phyloP scores from a whole-genome alignment of 2,888 invertebrate genomes.

The Thereva nobilitata region DNA sequence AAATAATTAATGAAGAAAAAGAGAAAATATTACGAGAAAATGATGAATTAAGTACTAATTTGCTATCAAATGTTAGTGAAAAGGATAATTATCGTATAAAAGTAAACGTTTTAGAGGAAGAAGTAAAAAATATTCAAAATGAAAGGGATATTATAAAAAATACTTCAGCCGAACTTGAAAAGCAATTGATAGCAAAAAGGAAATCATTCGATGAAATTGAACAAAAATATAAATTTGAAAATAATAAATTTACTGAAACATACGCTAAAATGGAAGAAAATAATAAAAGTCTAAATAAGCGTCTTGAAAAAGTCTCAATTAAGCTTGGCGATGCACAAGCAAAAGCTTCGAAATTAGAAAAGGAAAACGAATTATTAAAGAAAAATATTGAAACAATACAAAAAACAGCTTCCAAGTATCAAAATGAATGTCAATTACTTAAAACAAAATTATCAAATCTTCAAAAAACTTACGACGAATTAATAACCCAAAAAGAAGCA shows the following conservation, averaged over 20 bases:
- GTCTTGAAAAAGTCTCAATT: slow-evolving; percentile 48
- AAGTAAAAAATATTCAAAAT: not conserved
- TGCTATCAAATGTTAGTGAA: not conserved
- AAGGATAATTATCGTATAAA: not conserved
- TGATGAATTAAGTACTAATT: not conserved
- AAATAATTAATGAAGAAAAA: not conserved
- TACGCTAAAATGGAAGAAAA: slow-evolving; percentile 21
- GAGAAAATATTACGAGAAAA: not conserved
- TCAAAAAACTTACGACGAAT: slow-evolving; percentile 2
- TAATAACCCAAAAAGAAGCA: not conserved
- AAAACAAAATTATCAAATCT: not conserved
- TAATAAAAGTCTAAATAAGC: slow-evolving; percentile 42
- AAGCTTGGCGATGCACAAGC: slow-evolving; percentile 48
- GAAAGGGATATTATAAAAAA: slow-evolving; percentile 22
- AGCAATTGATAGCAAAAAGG: not conserved
- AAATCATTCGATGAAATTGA: no score
- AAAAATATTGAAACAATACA: slow-evolving; percentile 45
- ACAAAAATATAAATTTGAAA: not conserved
- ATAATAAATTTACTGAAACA: slow-evolving; percentile 19
- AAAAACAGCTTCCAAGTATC: slow-evolving; percentile 37
- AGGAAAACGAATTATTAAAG: slow-evolving; percentile 45
- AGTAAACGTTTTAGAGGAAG: not conserved
- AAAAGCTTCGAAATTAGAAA: slow-evolving; percentile 44
- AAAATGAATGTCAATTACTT: not conserved
- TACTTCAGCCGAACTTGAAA: slow-evolving; percentile 15